Conservation (phyloP, 2,888 invertebrate genomes). For the Pammene fasciana region DNA sequence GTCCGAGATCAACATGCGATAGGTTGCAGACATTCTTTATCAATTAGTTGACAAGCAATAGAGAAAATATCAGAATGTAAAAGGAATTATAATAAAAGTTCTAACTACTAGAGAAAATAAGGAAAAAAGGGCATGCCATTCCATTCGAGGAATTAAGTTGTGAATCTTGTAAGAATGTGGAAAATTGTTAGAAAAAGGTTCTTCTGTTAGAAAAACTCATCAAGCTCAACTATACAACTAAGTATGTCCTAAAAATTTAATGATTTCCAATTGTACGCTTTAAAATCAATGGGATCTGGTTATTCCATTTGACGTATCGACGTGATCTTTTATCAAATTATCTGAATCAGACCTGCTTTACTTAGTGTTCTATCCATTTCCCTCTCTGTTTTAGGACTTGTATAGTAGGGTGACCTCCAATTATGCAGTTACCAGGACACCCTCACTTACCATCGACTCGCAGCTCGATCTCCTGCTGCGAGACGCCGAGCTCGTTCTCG, state of each 20-base stretch:
- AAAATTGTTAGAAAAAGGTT: background rate
- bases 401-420: background rate
- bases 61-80: background rate
- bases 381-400: background rate
- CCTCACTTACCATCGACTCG: slow-evolving; percentile 88
- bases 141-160: background rate
- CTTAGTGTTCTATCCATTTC: background rate
- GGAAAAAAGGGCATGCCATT: slow-evolving; percentile 18
- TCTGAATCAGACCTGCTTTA: too few relatives aligned
- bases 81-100: background rate
- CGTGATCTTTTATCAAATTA: too few relatives aligned
- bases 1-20: background rate
- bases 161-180: background rate
- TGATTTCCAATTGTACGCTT: too few relatives aligned
- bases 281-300: too few relatives aligned
- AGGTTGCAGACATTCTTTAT: slow-evolving; percentile 28
- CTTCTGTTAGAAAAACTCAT: background rate
- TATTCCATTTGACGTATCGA: too few relatives aligned
- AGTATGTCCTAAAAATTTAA: too few relatives aligned
- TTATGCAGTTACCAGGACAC: too few relatives aligned
- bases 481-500: slow-evolving; percentile 88
- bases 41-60: slow-evolving; percentile 9
- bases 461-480: slow-evolving; percentile 87
- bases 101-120: slow-evolving; percentile 14
- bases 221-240: background rate